A percentile compares a stretch with the other conserved stretches of the same genome.
These are phyloP conservation scores for Amphimallon solstitiale DNA, from an alignment of 2,888 invertebrate species.

Conservation along the genomic window DNA sequence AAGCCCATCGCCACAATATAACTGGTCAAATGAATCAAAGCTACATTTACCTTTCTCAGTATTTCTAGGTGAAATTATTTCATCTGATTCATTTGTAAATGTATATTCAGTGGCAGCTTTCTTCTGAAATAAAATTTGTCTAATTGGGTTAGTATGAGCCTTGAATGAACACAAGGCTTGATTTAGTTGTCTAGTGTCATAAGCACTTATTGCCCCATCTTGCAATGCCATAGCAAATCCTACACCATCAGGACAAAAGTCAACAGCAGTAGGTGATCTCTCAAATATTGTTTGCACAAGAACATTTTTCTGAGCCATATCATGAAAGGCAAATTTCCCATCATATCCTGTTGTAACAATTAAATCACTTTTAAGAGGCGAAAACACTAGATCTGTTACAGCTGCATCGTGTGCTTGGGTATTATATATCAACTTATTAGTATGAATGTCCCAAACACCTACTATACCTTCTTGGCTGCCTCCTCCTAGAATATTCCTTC, in stretches of 20 bases:
- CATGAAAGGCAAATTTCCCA: not conserved
- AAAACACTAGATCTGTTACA: not conserved
- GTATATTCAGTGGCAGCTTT: not conserved
- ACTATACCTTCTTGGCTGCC: not conserved
- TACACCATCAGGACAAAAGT: constrained; percentile 1
- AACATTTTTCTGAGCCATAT: not conserved
- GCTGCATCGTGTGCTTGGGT: not conserved
- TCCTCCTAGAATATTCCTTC: not conserved
- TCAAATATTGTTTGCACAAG: not conserved
- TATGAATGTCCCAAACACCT: not conserved
- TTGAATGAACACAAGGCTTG: not conserved
- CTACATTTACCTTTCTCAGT: no score
- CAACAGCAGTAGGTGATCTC: not conserved
- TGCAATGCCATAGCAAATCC: not conserved
- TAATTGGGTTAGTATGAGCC: not conserved
- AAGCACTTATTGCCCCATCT: not conserved
- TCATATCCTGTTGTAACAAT: not conserved
- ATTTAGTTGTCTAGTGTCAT: not conserved
- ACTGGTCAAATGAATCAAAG: no score
- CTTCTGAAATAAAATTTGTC: not conserved
- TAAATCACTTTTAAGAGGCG: not conserved
- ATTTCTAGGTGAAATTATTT: no score
- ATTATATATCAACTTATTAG: not conserved
- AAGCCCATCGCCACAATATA: no score
- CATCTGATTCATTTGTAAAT: no score